Base-by-base conservation (phyloP, 2,113 vertebrate species). In the Channa argus region DNA sequence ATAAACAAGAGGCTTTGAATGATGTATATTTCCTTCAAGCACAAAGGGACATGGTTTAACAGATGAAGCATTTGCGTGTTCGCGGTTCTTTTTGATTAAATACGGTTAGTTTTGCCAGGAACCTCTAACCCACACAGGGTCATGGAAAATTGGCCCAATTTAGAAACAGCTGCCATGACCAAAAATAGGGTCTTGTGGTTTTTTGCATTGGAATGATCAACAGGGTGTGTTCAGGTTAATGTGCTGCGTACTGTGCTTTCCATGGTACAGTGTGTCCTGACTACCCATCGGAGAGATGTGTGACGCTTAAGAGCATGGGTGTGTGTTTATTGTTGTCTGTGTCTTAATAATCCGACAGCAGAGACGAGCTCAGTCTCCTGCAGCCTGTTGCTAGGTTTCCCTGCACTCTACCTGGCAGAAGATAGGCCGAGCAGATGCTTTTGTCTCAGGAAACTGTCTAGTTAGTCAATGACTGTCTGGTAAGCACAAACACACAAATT, bases 321-420 rank as follows among this genome's bases (percentile, higher is more conserved):
- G 34, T 54, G 53, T 36, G 38, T 49, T 49, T 79, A 63, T 59
- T 11, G 37, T 60, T 59, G 50, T 62, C 12, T 63, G 70, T 60
- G 15, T 44, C 59, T 73, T 41, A n/a, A 75, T 53, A 51, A 65
- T 76, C 55, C 56, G 66, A 69, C 46, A 34, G 41, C 41, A 14
- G 50, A 14, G 54, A 71, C n/a, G 38, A 71, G 55, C 74, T 88
- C 46, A 12, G 55, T 73, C 64, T 79, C 65, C 80, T 76, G 78
- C 54, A 61, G 80, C 84, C 80, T 84, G 92, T 91, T 92, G 88
- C 88, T 88, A 92, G 88, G 88, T 85, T 90, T 88, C 80, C 64
- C 78, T 60, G 56, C 1, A 2, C 69, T 75, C 43, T 44, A 87
- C 82, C 83, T 89, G 84, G 71, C 75, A 80, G 47, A 62, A 38